Conservation (phyloP, 1,140 invertebrate genomes). For the Drosophila nannoptera region DNA sequence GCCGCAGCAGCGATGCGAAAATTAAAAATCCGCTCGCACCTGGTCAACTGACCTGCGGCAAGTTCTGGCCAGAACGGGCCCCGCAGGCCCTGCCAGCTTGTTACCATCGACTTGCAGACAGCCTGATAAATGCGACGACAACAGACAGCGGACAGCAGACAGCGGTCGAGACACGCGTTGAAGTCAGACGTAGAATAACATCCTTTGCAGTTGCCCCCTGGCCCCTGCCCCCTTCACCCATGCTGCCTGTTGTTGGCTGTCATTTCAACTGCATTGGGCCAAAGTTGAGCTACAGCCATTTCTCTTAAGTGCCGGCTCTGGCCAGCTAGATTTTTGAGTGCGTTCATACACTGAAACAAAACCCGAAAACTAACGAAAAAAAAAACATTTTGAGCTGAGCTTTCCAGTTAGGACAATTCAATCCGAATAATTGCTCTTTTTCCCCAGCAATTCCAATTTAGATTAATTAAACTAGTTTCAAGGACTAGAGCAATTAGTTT, state of each 20-base stretch:
- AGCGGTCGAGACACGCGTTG: conserved; percentile 36
- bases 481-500: too few species aligned
- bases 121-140: conserved; percentile 72
- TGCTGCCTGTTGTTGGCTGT: conserved; percentile 42
- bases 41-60: conserved; percentile 68
- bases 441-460: too few species aligned
- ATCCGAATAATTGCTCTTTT: too few species aligned
- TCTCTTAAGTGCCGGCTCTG: conserved; percentile 63
- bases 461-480: too few species aligned
- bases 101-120: conserved; percentile 46
- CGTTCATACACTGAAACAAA: conserved; percentile 25
- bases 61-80: conserved; percentile 44
- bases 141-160: conserved; percentile 33
- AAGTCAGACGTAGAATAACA: conserved; percentile 12
- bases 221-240: background rate
- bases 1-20: conserved; percentile 16
- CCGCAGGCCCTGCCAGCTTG: conserved; percentile 1
- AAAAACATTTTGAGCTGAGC: background rate
- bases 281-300: conserved; percentile 70
- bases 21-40: conserved; percentile 44
- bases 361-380: background rate
- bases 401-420: too few species aligned
- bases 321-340: conserved; percentile 24
- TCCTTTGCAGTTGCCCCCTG: conserved; percentile 10
- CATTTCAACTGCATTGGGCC: conserved; percentile 71